Evolutionary conservation across 2,113 vertebrate genomes (phyloP), one percentile per base, ranked within the genome.

Genomic region (Oryzias curvinotus): DNA sequence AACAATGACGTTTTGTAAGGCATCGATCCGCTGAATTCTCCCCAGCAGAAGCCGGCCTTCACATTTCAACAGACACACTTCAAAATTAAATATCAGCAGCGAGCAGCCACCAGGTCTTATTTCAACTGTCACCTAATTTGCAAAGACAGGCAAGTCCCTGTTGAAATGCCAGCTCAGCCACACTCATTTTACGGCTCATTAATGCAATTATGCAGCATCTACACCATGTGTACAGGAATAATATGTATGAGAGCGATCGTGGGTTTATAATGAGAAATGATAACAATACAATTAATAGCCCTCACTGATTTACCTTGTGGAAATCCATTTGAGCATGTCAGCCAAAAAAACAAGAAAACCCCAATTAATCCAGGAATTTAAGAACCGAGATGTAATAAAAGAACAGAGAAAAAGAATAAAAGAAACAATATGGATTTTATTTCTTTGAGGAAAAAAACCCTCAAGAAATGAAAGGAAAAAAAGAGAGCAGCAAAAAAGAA

Each of bases 161-260:
- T 71, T 81, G 63, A 68, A 61, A 77, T 28, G 75, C 74, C 77
- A 70, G 69, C 77, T 76, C 1, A 5, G 67, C 79, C 80, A 62
- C 69, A 74, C 69, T 84, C 75, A 77, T 84, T 88, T 84, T 60
- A 77, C 70, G 77, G 58, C 69, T 85, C 64, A 77, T 85, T 84
- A 85, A 76, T 74, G 57, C 47, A 82, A 69, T 83, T 63, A 76
- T 61, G 66, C 59, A 81, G 52, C 57, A 65, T 76, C 52, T 57
- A 45, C 44, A 45, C 16, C 36, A 17, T 52, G 45, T 66, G 53
- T 59, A 56, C 63, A 79, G 67, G 68, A 78, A 82, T 68, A 56
- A 68, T 53, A 49, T 73, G 47, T 52, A 58, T 57, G 59, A 47
- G 23, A 23, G 56, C 15, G 45, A 57, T 14, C 6, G 52, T 62